Evolutionary conservation across 2,888 invertebrate species (phyloP), one percentile per base, ranked within the genome.

Genomic region (Cephus sareptanus): DNA sequence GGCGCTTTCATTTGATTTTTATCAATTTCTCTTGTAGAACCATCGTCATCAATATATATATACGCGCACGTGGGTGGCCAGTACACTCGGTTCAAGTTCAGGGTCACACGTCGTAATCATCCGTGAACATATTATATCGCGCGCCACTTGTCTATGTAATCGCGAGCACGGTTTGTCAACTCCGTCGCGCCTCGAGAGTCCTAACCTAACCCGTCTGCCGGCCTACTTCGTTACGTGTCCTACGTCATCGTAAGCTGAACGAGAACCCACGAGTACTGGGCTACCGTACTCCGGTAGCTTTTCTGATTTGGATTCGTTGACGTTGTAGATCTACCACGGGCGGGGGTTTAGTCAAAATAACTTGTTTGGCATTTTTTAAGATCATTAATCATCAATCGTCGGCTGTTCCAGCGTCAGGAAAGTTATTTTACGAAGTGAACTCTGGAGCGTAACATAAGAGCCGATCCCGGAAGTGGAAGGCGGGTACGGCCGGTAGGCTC

Each of bases 31-130:
- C 4, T 15, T 4, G 15, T 37, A 15, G 37, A 37, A 37, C 13
- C 13, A 4, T 37, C 15, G 1, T 37, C 37, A 12, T 35, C 33
- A 12, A 23, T 23, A 23, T 9, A 9, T 56, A 15, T 40, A 56
- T 23, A 9, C 4, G 3, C 4, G 1, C 9, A 56, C 56, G 23
- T 23, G 23, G 9, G 9, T 23, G 56, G 9, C 56, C 15, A 6
- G 56, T 77, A 76, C 73, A 40, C 76, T 69, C 77, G 76, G 78
- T 83, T 84, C 84, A 86, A 85, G 85, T 85, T 86, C 84, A 86
- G 78, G 85, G 84, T 81, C 84, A 9, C 23, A 56, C 56, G 2
- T 56, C 23, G 23, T 23, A 56, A 56, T 56, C 56, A 15, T 56
- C 23, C 56, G 56, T 40, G 56, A 23, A 23, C 56, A 56, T 56